Evolutionary conservation across 2,113 vertebrate species (phyloP), one percentile per base, ranked within the genome.

Genomic region (Balaeniceps rex): DNA sequence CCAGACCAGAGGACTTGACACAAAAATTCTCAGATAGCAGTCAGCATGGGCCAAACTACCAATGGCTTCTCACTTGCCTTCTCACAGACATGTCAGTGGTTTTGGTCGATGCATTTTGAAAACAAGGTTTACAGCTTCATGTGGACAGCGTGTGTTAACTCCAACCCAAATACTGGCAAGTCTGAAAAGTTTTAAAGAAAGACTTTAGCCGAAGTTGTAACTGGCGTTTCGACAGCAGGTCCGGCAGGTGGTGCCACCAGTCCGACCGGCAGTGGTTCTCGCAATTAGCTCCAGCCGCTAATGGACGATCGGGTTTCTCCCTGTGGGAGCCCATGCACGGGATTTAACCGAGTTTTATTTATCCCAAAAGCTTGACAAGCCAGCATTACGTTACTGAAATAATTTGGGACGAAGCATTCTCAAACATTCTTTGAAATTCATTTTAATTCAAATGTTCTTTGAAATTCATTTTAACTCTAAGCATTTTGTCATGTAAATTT

Each of bases 231-330:
- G 5, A 0, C 49, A 66, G 64, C 18, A 1, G 1, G 3, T 16
- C 52, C 29, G 4, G 31, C 38, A 71, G n/a, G 24, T 44, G 65
- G 65, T 79, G 63, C 76, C 74, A 40, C 19, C 55, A 11, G 58
- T 49, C 57, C 19, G 2, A 13, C 25, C 3, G 4, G 52, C 2
- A 0, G 5, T 2, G 2, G 36, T 33, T 51, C 69, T 78, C 2
- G 4, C 25, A 36, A 15, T 64, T 42, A 55, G 25, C 44, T 66
- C 47, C 15, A 26, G 38, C 19, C 3, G 0, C 61, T 86, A 66
- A 38, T 25, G n/a, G 49, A 44, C 5, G 2, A 17, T 31, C n/a
- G 4, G 8, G 8, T 29, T 83, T 84, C 51, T 38, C 40, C 51
- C 31, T 49, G 1, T 14, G 31, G 25, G n/a, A 69, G n/a, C 38